Evolutionary conservation across 2,797 vertebrate genomes (phyloP).

Genomic region (Falco peregrinus): DNA sequence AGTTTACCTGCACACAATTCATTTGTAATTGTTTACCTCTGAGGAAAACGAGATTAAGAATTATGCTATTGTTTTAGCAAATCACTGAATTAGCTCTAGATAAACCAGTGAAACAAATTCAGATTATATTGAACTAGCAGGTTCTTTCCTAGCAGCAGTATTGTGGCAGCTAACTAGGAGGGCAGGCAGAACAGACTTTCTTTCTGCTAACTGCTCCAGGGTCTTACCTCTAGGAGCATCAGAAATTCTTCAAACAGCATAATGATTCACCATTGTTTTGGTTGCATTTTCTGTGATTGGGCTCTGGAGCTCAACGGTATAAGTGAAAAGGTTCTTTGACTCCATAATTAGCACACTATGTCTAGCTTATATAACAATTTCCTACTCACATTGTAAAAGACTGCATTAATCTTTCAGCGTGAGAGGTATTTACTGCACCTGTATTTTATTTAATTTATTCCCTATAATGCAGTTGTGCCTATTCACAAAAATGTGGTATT

Average conservation of each 20-base stretch:
- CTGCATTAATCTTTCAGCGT: background rate
- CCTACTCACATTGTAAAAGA: background rate
- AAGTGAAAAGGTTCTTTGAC: background rate
- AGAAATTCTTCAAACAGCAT: background rate
- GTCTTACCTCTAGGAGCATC: background rate
- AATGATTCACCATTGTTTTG: background rate
- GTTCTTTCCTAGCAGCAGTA: background rate
- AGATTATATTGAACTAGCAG: background rate
- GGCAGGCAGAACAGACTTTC: background rate
- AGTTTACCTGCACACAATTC: background rate
- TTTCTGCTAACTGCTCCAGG: background rate
- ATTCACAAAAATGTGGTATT: background rate
- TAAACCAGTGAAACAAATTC: background rate
- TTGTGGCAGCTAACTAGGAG: background rate
- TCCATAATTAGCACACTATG: background rate
- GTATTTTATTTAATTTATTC: background rate
- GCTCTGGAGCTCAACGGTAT: background rate
- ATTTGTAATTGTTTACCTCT: constrained; percentile 4
- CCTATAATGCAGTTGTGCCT: background rate
- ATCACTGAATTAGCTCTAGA: background rate
- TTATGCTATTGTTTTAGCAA: background rate
- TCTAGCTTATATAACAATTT: background rate
- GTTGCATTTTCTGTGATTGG: background rate
- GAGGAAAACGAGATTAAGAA: background rate
- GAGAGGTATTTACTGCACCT: background rate